These are phyloP conservation scores for Octomys mimax DNA, from an alignment of 2,797 vertebrate species.

Conservation along the genomic window DNA sequence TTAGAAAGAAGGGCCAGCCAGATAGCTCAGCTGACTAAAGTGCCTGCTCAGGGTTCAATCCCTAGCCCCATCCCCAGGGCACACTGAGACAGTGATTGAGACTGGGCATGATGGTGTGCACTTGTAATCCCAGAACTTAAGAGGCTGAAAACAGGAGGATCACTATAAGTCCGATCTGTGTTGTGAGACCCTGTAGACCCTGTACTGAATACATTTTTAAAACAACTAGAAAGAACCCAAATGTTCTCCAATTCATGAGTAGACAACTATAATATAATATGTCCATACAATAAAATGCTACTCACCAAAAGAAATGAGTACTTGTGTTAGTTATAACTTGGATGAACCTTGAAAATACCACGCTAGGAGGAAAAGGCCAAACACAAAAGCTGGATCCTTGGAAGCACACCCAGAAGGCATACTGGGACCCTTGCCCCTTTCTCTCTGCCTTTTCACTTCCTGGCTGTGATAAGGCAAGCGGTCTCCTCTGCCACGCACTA, in stretches of 20 bases:
- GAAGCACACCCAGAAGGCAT: too few species aligned
- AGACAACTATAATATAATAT: not conserved
- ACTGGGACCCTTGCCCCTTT: not conserved
- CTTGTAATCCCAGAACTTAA: too few species aligned
- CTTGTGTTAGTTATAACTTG: not conserved
- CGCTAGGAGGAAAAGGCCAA: not conserved
- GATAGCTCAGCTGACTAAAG: too few species aligned
- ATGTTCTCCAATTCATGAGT: not conserved
- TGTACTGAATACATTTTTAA: too few species aligned
- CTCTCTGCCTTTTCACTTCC: not conserved
- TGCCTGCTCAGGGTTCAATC: too few species aligned
- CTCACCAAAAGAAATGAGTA: slow-evolving; percentile 17
- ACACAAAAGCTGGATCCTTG: not conserved
- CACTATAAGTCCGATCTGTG: too few species aligned
- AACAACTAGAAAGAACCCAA: not conserved
- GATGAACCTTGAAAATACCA: slow-evolving; percentile 32
- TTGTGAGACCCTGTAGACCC: too few species aligned
- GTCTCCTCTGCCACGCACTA: not conserved
- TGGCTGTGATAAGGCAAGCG: not conserved
- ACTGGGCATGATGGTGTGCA: too few species aligned
- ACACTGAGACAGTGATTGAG: too few species aligned
- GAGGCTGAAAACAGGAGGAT: too few species aligned
- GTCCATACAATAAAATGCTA: not conserved
- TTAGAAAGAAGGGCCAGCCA: not conserved
- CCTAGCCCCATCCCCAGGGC: too few species aligned